Conservation (phyloP, 1,140 invertebrate genomes). For the Argopecten irradians region DNA sequence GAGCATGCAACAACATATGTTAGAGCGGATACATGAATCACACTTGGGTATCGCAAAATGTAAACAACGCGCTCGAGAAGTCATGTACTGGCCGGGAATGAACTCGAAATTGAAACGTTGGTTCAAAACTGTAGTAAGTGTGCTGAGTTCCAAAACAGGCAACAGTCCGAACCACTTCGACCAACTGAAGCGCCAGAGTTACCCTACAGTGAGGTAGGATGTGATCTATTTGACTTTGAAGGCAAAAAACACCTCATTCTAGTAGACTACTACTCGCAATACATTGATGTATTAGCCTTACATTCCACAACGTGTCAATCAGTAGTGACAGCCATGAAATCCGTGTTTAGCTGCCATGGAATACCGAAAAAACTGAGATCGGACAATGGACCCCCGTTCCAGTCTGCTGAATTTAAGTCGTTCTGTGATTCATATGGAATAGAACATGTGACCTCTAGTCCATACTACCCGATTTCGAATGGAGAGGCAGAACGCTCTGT, state of each 20-base stretch:
- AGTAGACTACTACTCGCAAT: conserved; percentile 73
- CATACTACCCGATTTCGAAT: too few relatives aligned
- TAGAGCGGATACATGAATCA: conserved; percentile 62
- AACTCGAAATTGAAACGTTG: conserved; percentile 26
- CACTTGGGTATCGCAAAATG: conserved; percentile 66
- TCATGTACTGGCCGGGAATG: conserved; percentile 42
- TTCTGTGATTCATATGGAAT: too few relatives aligned
- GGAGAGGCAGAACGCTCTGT: too few relatives aligned
- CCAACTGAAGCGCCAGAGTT: conserved; percentile 52
- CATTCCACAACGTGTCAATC: too few relatives aligned
- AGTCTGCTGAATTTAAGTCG: too few relatives aligned
- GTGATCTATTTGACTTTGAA: conserved; percentile 72
- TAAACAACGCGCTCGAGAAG: conserved; percentile 39
- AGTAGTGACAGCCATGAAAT: too few relatives aligned
- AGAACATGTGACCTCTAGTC: too few relatives aligned
- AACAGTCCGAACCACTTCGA: conserved; percentile 45
- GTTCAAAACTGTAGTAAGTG: conserved; percentile 30
- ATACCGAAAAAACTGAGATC: too few relatives aligned
- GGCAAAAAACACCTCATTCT: conserved; percentile 71
- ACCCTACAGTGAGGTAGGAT: conserved; percentile 67
- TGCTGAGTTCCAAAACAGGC: conserved; percentile 38
- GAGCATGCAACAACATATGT: conserved; percentile 60
- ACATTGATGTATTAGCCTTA: too few relatives aligned
- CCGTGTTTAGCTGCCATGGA: too few relatives aligned
- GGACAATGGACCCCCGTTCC: too few relatives aligned